Base-by-base conservation (phyloP, 2,113 vertebrate species). In the Peromyscus polionotus region DNA sequence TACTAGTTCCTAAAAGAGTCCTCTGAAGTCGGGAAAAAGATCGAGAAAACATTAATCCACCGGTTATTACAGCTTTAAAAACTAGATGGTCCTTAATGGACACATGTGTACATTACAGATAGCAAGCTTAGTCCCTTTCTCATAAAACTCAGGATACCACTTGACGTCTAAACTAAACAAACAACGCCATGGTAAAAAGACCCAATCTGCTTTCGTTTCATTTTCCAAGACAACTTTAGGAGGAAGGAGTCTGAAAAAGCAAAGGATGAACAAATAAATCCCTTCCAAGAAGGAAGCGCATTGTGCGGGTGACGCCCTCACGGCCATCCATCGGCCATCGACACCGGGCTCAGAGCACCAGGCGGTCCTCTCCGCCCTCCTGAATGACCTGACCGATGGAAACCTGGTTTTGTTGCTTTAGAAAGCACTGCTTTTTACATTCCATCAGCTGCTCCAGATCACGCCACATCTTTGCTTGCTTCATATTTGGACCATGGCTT, bases 401-500 rank as follows among this genome's bases (percentile, higher is more conserved):
- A 0, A 98, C 97, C 97, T 99, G 99, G 97, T 98, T 99, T 98
- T 99, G 99, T 20, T 99, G 99, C 97, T 99, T 99, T 88, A 99
- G 98, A 97, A 99, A 99, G 98, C 99, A 99, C 96, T 99, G 99
- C 90, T 97, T 99, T 98, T 99, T 99, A 98, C 99, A 99, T 97
- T 99, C 99, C 99, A 99, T 99, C 97, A 99, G 98, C 88, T 98
- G 98, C 97, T 99, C 98, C 70, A 99, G 98, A 98, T 99, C 99
- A n/a, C 98, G 98, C 99, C 99, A 99, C 99, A 99, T 99, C 98
- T 99, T 99, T 87, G 99, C 99, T 98, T 99, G 99, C 98, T 99
- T 99, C 99, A 99, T 99, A 97, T 99, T 99, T 26, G 98, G 98
- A 9, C 98, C 98, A 3, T 99, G 99, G 97, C 98, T 99, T 98